These are phyloP conservation scores for Campylomormyrus tamandua DNA, from an alignment of 2,113 vertebrate genomes.

Conservation along the genomic window DNA sequence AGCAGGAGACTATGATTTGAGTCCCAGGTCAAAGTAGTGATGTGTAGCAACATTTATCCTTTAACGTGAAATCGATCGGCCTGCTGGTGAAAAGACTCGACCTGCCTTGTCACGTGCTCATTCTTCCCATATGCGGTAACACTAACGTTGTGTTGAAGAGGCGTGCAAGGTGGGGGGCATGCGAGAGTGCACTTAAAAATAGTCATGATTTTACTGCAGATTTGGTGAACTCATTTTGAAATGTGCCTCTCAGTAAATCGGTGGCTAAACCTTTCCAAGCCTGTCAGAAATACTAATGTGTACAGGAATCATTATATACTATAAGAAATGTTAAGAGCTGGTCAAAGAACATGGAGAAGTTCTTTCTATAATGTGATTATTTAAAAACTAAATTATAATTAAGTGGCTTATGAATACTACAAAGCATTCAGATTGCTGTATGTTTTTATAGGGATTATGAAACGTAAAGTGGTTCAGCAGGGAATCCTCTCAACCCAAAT, in stretches of 20 bases:
- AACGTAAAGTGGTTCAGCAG: background rate
- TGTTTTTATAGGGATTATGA: background rate
- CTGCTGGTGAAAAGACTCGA: conserved; percentile 67
- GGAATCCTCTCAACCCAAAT: background rate
- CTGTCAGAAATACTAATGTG: background rate
- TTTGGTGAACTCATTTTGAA: background rate
- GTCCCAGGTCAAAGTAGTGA: conserved; percentile 72
- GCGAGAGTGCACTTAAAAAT: background rate
- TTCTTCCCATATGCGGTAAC: background rate
- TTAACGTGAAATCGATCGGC: conserved; percentile 94
- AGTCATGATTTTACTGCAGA: background rate
- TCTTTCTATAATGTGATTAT: background rate
- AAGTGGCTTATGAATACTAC: background rate
- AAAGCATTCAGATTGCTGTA: background rate
- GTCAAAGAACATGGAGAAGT: background rate
- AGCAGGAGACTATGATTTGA: conserved; percentile 71
- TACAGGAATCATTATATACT: background rate
- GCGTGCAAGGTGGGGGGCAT: background rate
- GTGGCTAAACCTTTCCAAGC: background rate
- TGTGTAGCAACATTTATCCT: conserved; percentile 51
- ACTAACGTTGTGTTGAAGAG: background rate
- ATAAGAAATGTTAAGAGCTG: background rate
- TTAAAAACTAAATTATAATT: background rate
- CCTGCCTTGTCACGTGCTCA: conserved; percentile 47
- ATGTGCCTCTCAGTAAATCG: background rate